Percentiles rank a stretch among this genome's conserved stretches.
These are phyloP conservation scores for Sebastes alutus DNA, from an alignment of 2,797 vertebrate genomes.

Conservation along the genomic window DNA sequence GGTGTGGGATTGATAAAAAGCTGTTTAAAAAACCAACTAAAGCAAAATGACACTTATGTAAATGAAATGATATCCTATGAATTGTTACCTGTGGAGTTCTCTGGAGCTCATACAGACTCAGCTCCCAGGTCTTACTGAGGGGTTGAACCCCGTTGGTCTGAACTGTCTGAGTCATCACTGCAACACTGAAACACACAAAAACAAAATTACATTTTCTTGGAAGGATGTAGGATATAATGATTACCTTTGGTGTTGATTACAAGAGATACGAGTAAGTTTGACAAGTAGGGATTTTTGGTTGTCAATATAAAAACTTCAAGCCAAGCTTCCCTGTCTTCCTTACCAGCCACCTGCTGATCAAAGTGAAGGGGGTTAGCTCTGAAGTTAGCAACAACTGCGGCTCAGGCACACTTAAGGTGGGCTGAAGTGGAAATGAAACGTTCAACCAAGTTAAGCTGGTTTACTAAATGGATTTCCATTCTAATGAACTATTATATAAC, in stretches of 20 bases:
- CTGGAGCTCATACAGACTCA: conserved; percentile 96
- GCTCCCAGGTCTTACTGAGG: conserved; percentile 98
- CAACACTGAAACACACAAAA: conserved; percentile 53
- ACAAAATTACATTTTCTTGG: neutral
- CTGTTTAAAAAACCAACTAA: too few species aligned
- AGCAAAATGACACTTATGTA: neutral
- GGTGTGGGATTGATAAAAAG: too few species aligned
- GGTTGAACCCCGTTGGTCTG: conserved; percentile 97
- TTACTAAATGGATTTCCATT: too few species aligned
- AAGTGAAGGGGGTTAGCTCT: too few species aligned
- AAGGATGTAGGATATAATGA: neutral
- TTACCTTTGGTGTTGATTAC: neutral
- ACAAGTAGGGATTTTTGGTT: too few species aligned
- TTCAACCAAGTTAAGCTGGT: too few species aligned
- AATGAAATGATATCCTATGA: neutral
- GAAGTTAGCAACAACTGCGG: too few species aligned
- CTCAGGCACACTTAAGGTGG: too few species aligned
- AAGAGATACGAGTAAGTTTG: neutral
- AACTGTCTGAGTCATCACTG: conserved; percentile 93
- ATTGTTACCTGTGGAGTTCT: conserved; percentile 88
- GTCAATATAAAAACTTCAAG: too few species aligned
- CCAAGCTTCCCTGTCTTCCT: neutral
- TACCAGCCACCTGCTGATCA: too few species aligned
- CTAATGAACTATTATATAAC: too few species aligned
- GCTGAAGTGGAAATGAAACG: too few species aligned